Evolutionary conservation across 2,797 vertebrate genomes (phyloP).

Genomic region (Amniataba percoides): DNA sequence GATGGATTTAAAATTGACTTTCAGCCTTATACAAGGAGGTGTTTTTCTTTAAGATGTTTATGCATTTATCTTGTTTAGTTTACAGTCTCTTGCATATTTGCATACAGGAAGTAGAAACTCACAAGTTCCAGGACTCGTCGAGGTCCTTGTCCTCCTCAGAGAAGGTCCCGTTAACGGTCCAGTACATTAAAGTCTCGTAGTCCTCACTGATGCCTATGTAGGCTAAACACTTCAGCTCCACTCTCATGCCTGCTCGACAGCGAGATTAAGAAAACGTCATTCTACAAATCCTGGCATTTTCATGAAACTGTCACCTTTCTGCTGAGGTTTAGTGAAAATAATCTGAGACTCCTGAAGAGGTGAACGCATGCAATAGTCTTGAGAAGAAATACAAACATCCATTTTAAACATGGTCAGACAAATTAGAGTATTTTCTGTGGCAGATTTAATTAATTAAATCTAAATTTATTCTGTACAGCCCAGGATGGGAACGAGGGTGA

Average conservation of each 20-base stretch:
- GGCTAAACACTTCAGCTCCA: conserved; percentile 69
- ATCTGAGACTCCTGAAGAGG: no score
- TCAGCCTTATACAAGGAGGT: no score
- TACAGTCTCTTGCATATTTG: no score
- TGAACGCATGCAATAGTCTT: no score
- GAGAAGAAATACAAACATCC: no score
- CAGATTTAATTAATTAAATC: no score
- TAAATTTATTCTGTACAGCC: no score
- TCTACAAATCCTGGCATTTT: neutral
- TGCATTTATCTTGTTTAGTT: neutral
- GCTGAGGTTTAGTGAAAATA: no score
- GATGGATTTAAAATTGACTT: neutral
- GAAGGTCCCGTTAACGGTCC: conserved; percentile 31
- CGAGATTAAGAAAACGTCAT: neutral
- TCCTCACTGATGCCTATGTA: conserved; percentile 59
- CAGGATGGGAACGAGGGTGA: no score
- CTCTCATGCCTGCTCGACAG: conserved; percentile 47
- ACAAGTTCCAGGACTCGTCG: conserved; percentile 24
- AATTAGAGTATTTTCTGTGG: no score
- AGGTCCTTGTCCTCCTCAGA: neutral
- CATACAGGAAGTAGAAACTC: conserved; percentile 30
- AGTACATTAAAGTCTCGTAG: neutral
- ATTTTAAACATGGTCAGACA: no score
- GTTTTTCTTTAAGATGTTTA: no score
- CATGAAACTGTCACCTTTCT: neutral